A percentile compares a stretch with the other conserved stretches of the same genome.
Evolutionary conservation across 2,888 invertebrate species (phyloP).

Genomic region (Eilema griseolum): DNA sequence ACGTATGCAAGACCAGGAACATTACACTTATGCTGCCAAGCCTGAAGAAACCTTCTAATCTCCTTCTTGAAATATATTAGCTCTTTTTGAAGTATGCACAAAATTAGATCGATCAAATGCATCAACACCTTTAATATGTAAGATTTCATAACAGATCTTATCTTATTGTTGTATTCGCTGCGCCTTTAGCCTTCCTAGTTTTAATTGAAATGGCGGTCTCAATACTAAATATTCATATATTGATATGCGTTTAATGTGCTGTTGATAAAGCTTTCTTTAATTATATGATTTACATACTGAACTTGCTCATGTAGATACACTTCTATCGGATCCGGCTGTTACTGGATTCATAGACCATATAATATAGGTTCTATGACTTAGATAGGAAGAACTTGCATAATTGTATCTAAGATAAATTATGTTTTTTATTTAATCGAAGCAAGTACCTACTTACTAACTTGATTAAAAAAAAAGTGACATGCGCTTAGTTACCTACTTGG

Average conservation of each 20-base stretch:
- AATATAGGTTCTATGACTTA: slow-evolving; percentile 14
- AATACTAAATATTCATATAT: slow-evolving; percentile 33
- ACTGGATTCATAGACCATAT: slow-evolving; percentile 7
- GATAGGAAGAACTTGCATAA: not conserved
- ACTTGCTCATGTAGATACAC: slow-evolving; percentile 13
- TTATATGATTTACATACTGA: slow-evolving; percentile 16
- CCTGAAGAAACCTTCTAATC: too few species aligned
- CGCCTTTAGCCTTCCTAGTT: slow-evolving; percentile 56
- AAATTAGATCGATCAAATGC: not conserved
- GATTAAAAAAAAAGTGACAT: too few species aligned
- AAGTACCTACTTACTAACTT: too few species aligned
- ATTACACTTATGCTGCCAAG: too few species aligned
- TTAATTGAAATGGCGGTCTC: slow-evolving; percentile 55
- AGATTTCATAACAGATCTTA: slow-evolving; percentile 66
- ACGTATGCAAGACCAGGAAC: too few species aligned
- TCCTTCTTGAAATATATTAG: too few species aligned
- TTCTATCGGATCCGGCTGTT: not conserved
- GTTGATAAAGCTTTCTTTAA: slow-evolving; percentile 26
- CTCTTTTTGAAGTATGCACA: too few species aligned
- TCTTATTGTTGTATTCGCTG: slow-evolving; percentile 53
- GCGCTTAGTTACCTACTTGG: too few species aligned
- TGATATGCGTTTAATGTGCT: slow-evolving; percentile 19
- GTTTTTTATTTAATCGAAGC: too few species aligned
- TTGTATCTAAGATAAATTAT: not conserved
- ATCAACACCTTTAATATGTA: slow-evolving; percentile 45